Conservation (phyloP, 2,113 vertebrate genomes). For the Petromus typicus region DNA sequence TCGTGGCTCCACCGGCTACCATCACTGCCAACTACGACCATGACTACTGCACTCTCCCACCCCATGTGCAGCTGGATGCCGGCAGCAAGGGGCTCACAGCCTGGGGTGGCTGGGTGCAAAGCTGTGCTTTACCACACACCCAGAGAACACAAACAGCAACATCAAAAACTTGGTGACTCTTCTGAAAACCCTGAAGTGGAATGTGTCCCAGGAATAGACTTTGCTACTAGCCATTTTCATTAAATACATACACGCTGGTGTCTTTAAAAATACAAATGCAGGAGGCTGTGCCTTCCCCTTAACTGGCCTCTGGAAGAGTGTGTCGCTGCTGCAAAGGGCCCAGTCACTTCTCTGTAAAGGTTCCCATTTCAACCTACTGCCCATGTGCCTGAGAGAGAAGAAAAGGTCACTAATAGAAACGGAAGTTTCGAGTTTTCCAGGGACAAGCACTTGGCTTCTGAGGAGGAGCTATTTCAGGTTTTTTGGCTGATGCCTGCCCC, state of each 20-base stretch:
- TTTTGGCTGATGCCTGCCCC: not conserved
- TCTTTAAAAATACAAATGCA: slow-evolving; percentile 18
- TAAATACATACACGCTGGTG: not conserved
- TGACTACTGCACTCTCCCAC: not conserved
- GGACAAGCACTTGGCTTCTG: slow-evolving; percentile 2
- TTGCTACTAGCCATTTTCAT: not conserved
- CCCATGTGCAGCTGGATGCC: not conserved
- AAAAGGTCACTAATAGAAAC: not conserved
- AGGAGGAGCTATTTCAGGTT: not conserved
- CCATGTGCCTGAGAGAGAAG: not conserved
- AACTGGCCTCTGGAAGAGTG: not conserved
- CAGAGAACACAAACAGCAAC: not conserved
- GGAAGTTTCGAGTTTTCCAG: slow-evolving; percentile 35
- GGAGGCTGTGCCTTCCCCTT: not conserved
- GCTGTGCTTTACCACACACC: not conserved
- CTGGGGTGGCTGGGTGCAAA: not conserved
- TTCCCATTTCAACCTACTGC: not conserved
- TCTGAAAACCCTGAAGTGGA: not conserved
- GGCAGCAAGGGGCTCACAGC: not conserved
- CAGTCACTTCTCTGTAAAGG: not conserved
- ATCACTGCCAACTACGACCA: not conserved
- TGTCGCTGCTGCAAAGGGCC: not conserved
- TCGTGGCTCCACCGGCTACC: fast-evolving
- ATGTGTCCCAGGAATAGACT: not conserved
- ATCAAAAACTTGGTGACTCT: not conserved